Percentiles rank a stretch among this genome's conserved stretches.
These are phyloP conservation scores for Parapsyche elsis DNA, from an alignment of 1,140 invertebrate species.

Conservation along the genomic window DNA sequence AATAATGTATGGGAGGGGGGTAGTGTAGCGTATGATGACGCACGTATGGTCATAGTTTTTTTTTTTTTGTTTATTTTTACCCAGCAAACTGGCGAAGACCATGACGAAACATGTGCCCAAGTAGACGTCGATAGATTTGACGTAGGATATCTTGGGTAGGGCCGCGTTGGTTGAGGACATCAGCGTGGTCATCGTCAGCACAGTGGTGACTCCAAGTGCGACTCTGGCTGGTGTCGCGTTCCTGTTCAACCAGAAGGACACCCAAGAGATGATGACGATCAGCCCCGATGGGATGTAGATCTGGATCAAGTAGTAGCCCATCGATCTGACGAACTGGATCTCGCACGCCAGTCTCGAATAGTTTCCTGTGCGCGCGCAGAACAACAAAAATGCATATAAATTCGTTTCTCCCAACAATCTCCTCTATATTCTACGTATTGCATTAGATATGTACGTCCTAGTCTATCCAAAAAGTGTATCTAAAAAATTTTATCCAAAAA, in stretches of 20 bases:
- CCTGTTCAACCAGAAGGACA: conserved; percentile 92
- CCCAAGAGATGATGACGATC: conserved; percentile 99
- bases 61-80: conserved; percentile 70
- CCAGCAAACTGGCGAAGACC: conserved; percentile 94
- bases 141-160: conserved; percentile 97
- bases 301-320: conserved; percentile 99
- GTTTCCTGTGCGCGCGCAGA: conserved; percentile 78
- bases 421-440: not conserved
- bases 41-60: not conserved
- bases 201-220: conserved; percentile 95
- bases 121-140: conserved; percentile 98
- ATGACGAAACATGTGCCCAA: conserved; percentile 98
- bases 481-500: too few species aligned
- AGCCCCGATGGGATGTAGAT: conserved; percentile 99
- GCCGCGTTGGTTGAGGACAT: conserved; percentile 99
- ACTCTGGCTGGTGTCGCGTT: conserved; percentile 97
- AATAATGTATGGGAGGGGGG: too few species aligned
- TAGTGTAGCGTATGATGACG: too few species aligned
- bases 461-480: too few species aligned
- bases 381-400: conserved; percentile 10
- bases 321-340: conserved; percentile 97
- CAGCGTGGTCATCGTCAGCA: conserved; percentile 98
- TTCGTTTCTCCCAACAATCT: not conserved
- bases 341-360: conserved; percentile 97
- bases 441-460: too few species aligned